phyloP scores from a whole-genome alignment of 2,888 invertebrate genomes.

The Psococerastis gibbosa region DNA sequence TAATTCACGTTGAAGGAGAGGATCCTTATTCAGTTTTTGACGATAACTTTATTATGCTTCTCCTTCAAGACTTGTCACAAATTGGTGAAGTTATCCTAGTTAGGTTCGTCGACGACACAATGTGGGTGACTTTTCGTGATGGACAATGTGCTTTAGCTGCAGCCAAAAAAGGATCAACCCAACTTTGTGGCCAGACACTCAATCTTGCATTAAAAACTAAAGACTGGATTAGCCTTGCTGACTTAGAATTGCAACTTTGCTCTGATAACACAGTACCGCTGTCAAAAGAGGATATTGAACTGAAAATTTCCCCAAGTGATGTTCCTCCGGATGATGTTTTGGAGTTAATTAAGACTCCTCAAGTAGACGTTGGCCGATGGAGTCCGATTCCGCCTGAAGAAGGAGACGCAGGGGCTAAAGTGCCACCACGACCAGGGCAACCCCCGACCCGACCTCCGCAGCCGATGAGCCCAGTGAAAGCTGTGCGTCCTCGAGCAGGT shows the following conservation, averaged over 20 bases:
- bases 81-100: conserved; percentile 82
- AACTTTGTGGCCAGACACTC: conserved; percentile 42
- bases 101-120: conserved; percentile 69
- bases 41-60: conserved; percentile 56
- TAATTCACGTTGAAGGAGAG: conserved; percentile 36
- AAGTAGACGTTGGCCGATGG: background rate
- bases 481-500: conserved; percentile 28
- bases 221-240: conserved; percentile 65
- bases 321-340: background rate
- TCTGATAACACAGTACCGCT: conserved; percentile 70
- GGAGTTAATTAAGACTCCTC: background rate
- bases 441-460: conserved; percentile 35
- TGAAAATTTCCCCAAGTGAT: conserved; percentile 12
- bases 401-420: conserved; percentile 18
- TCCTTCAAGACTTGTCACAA: conserved; percentile 62
- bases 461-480: conserved; percentile 32
- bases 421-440: conserved; percentile 10
- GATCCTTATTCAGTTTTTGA: conserved; percentile 46
- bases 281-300: conserved; percentile 25
- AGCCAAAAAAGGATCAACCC: conserved; percentile 30
- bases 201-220: conserved; percentile 60
- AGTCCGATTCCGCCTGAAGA: conserved; percentile 8
- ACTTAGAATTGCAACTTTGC: conserved; percentile 66
- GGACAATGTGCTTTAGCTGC: conserved; percentile 75
- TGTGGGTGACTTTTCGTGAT: conserved; percentile 84